Conservation (phyloP, 2,888 invertebrate genomes). For the Netelia virgata region DNA sequence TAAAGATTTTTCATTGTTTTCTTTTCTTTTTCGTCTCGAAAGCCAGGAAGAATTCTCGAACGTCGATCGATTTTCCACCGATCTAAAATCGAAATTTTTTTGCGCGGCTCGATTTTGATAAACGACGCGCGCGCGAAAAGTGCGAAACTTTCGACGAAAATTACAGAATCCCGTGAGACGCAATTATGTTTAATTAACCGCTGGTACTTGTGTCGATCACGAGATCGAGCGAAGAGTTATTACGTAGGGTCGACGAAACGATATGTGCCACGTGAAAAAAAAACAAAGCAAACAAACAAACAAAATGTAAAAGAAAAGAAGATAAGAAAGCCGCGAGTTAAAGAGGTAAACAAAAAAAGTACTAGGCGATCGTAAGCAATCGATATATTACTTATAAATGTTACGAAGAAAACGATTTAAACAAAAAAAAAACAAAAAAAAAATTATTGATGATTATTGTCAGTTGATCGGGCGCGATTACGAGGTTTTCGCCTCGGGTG, state of each 20-base stretch:
- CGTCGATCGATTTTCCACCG: slow-evolving; percentile 63
- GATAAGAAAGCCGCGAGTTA: slow-evolving; percentile 29
- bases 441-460: slow-evolving; percentile 80
- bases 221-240: slow-evolving; percentile 56
- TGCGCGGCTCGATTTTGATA: background rate
- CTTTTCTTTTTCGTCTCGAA: background rate
- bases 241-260: slow-evolving; percentile 66
- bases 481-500: slow-evolving; percentile 70
- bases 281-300: slow-evolving; percentile 54
- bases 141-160: background rate
- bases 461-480: slow-evolving; percentile 75
- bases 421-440: slow-evolving; percentile 69
- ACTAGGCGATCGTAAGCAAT: slow-evolving; percentile 76
- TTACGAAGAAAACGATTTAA: slow-evolving; percentile 74
- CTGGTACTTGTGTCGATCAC: slow-evolving; percentile 20
- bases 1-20: background rate
- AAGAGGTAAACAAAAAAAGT: slow-evolving; percentile 65
- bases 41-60: too few relatives aligned
- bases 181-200: slow-evolving; percentile 46
- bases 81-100: slow-evolving; percentile 29
- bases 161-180: background rate
- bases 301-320: slow-evolving; percentile 48
- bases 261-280: slow-evolving; percentile 65
- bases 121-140: too few relatives aligned
- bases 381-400: slow-evolving; percentile 80